phyloP scores from a whole-genome alignment of 2,113 vertebrate species.

The Cacatua alba region DNA sequence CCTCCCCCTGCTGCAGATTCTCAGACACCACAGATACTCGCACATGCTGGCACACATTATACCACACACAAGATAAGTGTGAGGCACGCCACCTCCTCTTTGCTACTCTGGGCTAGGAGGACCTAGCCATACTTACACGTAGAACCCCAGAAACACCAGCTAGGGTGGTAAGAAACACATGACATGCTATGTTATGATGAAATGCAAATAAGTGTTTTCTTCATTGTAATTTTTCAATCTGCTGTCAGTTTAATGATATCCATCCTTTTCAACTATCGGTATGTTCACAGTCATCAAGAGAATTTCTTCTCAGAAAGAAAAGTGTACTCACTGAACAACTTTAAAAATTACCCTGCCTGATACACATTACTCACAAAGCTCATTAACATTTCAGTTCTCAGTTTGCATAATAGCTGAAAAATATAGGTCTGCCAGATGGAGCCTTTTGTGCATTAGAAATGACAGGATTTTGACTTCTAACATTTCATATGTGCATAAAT shows the following conservation, averaged over 20 bases:
- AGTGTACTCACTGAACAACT: slow-evolving; percentile 48
- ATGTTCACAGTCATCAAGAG: slow-evolving; percentile 53
- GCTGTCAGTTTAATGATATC: slow-evolving; percentile 66
- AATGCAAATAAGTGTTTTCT: slow-evolving; percentile 65
- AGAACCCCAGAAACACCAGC: slow-evolving; percentile 40
- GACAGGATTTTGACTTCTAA: slow-evolving; percentile 39
- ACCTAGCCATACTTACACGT: not conserved
- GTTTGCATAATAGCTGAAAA: slow-evolving; percentile 66
- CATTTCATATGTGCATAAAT: not conserved
- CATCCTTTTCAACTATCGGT: slow-evolving; percentile 53
- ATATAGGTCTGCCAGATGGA: slow-evolving; percentile 55
- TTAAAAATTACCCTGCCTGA: slow-evolving; percentile 58
- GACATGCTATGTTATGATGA: slow-evolving; percentile 57
- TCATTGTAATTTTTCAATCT: slow-evolving; percentile 65
- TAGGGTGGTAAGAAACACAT: slow-evolving; percentile 40
- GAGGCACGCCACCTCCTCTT: not conserved
- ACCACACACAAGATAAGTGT: not conserved
- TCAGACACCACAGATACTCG: not conserved
- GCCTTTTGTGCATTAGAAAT: slow-evolving; percentile 39
- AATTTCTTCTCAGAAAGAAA: slow-evolving; percentile 70
- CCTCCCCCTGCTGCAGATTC: not conserved
- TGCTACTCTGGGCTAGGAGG: not conserved
- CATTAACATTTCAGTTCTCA: slow-evolving; percentile 67
- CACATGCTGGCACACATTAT: not conserved
- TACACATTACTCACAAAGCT: slow-evolving; percentile 66